A percentile compares a stretch with the other conserved stretches of the same genome.
Evolutionary conservation across 2,888 invertebrate species (phyloP).

Genomic region (Tyria jacobaeae): DNA sequence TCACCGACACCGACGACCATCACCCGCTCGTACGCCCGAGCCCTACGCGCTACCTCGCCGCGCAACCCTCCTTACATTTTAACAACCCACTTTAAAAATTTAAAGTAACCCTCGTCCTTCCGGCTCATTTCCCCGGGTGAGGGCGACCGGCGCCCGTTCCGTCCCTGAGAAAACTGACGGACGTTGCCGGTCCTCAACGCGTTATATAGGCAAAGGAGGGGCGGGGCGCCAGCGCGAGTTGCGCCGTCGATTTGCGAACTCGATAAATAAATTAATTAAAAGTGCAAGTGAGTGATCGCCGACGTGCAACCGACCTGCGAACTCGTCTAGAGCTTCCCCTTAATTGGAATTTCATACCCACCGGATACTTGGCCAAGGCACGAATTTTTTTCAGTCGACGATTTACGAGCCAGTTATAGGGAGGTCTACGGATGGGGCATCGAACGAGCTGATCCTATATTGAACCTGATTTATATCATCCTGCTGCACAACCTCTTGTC

Average conservation of each 20-base stretch:
- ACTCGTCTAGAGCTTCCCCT: slow-evolving; percentile 74
- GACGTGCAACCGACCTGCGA: slow-evolving; percentile 78
- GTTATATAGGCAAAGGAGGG: slow-evolving; percentile 79
- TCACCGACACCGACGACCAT: slow-evolving; percentile 59
- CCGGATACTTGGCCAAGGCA: slow-evolving; percentile 61
- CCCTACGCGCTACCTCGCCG: slow-evolving; percentile 67
- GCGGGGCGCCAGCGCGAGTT: slow-evolving; percentile 81
- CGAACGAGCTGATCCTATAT: slow-evolving; percentile 54
- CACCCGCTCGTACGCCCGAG: slow-evolving; percentile 56
- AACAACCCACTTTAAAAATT: slow-evolving; percentile 66
- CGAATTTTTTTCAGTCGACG: slow-evolving; percentile 66
- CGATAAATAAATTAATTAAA: slow-evolving; percentile 88
- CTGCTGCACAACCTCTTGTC: slow-evolving; percentile 48
- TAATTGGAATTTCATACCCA: slow-evolving; percentile 80
- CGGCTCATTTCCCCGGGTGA: slow-evolving; percentile 68
- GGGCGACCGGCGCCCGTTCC: slow-evolving; percentile 72
- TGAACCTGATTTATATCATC: slow-evolving; percentile 61
- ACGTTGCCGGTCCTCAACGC: slow-evolving; percentile 70
- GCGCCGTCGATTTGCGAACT: slow-evolving; percentile 85
- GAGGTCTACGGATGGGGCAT: slow-evolving; percentile 52
- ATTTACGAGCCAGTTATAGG: slow-evolving; percentile 57
- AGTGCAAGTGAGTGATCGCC: slow-evolving; percentile 86
- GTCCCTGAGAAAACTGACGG: slow-evolving; percentile 83
- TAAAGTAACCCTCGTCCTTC: slow-evolving; percentile 75
- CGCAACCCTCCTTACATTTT: slow-evolving; percentile 65